These are phyloP conservation scores for Cephalopachus bancanus DNA, from an alignment of 2,797 vertebrate species.

Conservation along the genomic window DNA sequence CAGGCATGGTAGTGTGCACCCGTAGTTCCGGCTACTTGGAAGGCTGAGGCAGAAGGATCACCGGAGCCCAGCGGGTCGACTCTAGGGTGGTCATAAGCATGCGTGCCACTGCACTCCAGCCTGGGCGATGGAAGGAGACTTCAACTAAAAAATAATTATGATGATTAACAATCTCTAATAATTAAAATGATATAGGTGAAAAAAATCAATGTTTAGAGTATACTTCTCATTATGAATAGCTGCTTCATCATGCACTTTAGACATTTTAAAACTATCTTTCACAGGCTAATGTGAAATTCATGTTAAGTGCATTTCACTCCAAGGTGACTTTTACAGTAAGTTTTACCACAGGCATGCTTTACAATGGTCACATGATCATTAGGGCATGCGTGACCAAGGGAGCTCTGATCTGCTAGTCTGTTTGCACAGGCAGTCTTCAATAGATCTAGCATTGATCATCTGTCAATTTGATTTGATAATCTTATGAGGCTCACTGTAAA, in stretches of 20 bases:
- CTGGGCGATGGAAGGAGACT: too few relatives aligned
- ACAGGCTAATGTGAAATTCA: constrained; percentile 77
- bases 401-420: constrained; percentile 80
- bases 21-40: too few relatives aligned
- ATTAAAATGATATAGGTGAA: constrained; percentile 83
- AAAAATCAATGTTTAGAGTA: constrained; percentile 79
- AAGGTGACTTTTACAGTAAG: constrained; percentile 87
- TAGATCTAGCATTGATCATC: constrained; percentile 82
- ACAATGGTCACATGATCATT: constrained; percentile 72
- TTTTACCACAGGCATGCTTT: constrained; percentile 74
- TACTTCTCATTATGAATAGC: constrained; percentile 83
- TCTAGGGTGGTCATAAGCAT: too few relatives aligned
- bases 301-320: constrained; percentile 77
- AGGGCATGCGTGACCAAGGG: constrained; percentile 77
- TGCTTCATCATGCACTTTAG: constrained; percentile 78
- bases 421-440: constrained; percentile 79
- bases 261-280: constrained; percentile 84
- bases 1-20: too few relatives aligned
- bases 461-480: constrained; percentile 84
- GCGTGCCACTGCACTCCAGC: too few relatives aligned
- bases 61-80: too few relatives aligned
- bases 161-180: constrained; percentile 84
- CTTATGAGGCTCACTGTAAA: constrained; percentile 78
- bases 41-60: too few relatives aligned
- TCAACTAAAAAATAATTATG: too few relatives aligned